Base-by-base conservation (phyloP, 2,113 vertebrate species). In the Hypanus sabinus region DNA sequence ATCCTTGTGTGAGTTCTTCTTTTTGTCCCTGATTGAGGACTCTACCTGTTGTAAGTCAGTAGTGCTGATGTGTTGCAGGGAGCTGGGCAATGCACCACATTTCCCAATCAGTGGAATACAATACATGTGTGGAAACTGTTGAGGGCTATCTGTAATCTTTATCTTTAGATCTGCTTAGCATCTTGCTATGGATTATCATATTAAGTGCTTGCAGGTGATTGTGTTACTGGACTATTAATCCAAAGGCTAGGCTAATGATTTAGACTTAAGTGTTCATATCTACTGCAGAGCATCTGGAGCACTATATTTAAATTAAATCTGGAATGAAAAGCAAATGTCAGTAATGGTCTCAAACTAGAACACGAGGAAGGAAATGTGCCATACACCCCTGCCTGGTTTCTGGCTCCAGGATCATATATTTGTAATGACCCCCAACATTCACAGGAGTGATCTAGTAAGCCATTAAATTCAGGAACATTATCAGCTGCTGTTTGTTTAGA, bases 71-170 rank as follows among this genome's bases (percentile, higher is more conserved):
- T n/a, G 75, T 46, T 24, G 80, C 38, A 46, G 38, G 20, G 79
- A 18, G 38, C 38, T 18, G 20, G 38, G 18, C 79, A 24, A 10
- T 76, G 80, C 16, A 6, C 27, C 55, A 83, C 24, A 70, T 70
- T 70, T 8, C 20, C 38, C 22, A 62, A 10, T 11, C 11, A 11
- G 27, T 20, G 46, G 27, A 70, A 55, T 91, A 94, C 94, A 96
- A 96, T 96, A 96, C 96, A 95, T 95, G 95, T 22, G 30, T 94
- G 94, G 94, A 95, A 95, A 95, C 95, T 95, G 90, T 95, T 94
- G 94, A 95, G 95, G 94, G 76, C 0, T 0, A 94, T 94, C 95
- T 94, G 95, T 94, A 96, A 95, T 95, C 90, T 90, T 95, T 95
- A 95, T 95, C 94, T 96, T 93, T 94, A 95, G 80, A 94, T 95